Conservation (phyloP, 1,140 invertebrate genomes). For the Drosophila nannoptera region DNA sequence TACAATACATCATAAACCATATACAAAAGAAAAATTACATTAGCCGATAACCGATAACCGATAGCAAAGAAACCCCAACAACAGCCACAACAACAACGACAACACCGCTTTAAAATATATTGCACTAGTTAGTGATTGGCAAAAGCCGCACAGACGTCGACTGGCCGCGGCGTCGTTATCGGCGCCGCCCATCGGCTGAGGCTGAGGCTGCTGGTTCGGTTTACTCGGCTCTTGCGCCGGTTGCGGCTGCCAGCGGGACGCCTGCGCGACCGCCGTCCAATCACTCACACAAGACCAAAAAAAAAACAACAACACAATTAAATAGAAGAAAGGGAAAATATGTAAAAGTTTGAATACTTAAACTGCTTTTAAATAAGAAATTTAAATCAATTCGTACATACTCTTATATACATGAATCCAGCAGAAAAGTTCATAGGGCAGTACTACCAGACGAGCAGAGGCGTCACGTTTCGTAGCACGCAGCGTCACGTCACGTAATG, state of each 20-base stretch:
- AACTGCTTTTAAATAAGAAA: conserved; percentile 6
- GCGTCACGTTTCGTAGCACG: conserved; percentile 16
- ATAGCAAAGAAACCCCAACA: conserved; percentile 8
- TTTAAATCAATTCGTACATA: neutral
- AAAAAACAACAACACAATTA: conserved; percentile 17
- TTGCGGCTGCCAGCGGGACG: conserved; percentile 15
- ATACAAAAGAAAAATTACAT: conserved; percentile 29
- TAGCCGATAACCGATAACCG: conserved; percentile 26
- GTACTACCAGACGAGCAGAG: conserved; percentile 18
- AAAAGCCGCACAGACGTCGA: conserved; percentile 16
- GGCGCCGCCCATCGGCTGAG: conserved; percentile 21
- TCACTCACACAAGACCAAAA: conserved; percentile 23
- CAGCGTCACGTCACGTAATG: conserved; percentile 16
- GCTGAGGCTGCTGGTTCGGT: conserved; percentile 43
- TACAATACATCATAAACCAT: conserved; percentile 8
- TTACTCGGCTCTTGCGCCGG: conserved; percentile 11
- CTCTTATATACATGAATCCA: neutral
- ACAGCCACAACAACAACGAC: neutral
- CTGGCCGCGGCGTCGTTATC: conserved; percentile 12
- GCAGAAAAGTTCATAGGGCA: conserved; percentile 16
- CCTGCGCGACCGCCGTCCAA: neutral
- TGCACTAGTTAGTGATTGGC: conserved; percentile 9
- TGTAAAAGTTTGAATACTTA: neutral
- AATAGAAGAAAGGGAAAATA: neutral
- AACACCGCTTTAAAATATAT: conserved; percentile 13